Evolutionary conservation across 2,888 invertebrate genomes (phyloP).

Genomic region (Apamea monoglypha): DNA sequence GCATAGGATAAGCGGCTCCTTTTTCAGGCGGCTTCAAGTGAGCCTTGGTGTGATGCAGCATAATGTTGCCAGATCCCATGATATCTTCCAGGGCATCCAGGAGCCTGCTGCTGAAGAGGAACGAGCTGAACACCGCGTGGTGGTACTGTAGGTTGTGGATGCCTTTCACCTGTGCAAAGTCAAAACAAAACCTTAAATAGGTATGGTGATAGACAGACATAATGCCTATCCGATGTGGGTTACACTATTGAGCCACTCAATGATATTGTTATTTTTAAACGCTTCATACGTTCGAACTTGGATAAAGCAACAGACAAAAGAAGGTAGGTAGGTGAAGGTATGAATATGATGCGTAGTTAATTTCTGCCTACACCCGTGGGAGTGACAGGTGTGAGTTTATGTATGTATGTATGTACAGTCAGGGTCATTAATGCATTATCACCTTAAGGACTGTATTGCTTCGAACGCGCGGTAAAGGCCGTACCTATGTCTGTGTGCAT

Average conservation of each 20-base stretch:
- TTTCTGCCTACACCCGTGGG: no score
- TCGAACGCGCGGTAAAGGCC: no score
- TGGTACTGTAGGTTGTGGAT: conserved; percentile 91
- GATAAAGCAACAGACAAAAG: background rate
- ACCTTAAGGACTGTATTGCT: no score
- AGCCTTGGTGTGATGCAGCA: conserved; percentile 91
- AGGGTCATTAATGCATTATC: no score
- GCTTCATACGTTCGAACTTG: background rate
- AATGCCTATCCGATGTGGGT: background rate
- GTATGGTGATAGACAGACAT: background rate
- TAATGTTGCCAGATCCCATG: conserved; percentile 88
- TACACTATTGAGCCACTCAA: no score
- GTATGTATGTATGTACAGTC: no score
- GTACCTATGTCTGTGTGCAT: no score
- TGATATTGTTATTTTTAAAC: background rate
- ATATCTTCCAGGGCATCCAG: conserved; percentile 89
- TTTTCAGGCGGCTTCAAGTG: conserved; percentile 91
- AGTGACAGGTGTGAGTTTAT: no score
- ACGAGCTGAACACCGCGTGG: conserved; percentile 86
- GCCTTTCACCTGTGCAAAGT: conserved; percentile 86
- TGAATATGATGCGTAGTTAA: background rate
- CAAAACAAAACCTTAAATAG: background rate
- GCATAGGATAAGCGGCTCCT: conserved; percentile 91
- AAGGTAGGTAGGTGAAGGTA: background rate
- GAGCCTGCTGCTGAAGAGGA: conserved; percentile 85